Percentiles rank a stretch among this genome's conserved stretches.
Evolutionary conservation across 2,113 vertebrate genomes (phyloP).

Genomic region (Manacus vitellinus): DNA sequence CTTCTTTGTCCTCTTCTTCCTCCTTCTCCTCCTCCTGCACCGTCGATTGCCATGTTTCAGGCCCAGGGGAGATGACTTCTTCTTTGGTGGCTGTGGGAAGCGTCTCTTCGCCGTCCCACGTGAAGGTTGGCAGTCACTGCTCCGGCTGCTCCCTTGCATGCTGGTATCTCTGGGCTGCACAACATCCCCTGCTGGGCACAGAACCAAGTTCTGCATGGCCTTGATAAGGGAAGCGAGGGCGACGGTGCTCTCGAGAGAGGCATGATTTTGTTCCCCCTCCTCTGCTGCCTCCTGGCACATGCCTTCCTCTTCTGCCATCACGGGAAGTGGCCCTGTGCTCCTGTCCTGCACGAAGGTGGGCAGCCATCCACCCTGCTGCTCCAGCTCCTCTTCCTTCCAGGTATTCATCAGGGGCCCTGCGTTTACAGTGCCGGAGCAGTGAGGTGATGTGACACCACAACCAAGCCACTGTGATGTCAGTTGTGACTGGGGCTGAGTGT

Average conservation of each 20-base stretch:
- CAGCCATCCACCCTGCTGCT: fast-evolving
- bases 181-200: neutral
- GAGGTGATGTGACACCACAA: neutral
- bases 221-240: neutral
- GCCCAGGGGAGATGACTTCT: neutral
- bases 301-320: neutral
- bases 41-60: neutral
- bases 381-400: neutral
- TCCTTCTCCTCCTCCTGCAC: neutral
- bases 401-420: neutral
- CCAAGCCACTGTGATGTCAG: neutral
- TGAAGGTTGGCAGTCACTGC: neutral
- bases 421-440: too few species aligned
- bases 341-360: fast-evolving
- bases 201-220: neutral
- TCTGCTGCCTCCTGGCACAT: neutral
- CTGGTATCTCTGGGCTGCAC: neutral
- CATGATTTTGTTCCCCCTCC: neutral
- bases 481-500: neutral
- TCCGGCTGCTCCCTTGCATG: neutral
- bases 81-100: neutral
- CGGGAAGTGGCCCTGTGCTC: neutral
- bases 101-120: neutral
- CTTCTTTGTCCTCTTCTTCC: neutral
- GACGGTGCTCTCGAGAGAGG: neutral